Conservation (phyloP, 2,113 vertebrate species). For the Podiceps cristatus region DNA sequence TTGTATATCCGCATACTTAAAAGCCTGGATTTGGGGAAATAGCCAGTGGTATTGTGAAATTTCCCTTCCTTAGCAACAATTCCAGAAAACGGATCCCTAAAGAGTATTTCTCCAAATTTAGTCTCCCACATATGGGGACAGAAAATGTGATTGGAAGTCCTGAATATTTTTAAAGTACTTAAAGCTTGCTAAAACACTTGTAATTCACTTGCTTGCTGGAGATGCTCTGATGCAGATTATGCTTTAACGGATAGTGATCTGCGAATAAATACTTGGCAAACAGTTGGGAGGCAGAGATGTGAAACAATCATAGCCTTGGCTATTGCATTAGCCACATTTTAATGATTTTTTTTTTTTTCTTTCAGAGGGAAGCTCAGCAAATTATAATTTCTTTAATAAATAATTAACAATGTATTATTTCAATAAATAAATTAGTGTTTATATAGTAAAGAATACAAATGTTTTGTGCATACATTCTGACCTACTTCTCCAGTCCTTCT, state of each 20-base stretch:
- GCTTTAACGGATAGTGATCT: neutral
- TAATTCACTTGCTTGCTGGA: slow-evolving; percentile 26
- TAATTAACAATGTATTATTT: slow-evolving; percentile 81
- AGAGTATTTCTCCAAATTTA: neutral
- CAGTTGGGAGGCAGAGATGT: slow-evolving; percentile 54
- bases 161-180: neutral
- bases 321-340: slow-evolving; percentile 62
- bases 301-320: slow-evolving; percentile 56
- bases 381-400: slow-evolving; percentile 81
- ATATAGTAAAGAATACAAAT: slow-evolving; percentile 81
- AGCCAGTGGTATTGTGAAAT: neutral
- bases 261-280: slow-evolving; percentile 66
- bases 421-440: slow-evolving; percentile 83
- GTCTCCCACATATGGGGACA: neutral
- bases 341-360: slow-evolving; percentile 65
- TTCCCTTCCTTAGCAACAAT: neutral
- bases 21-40: neutral
- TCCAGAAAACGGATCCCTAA: neutral
- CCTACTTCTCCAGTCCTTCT: slow-evolving; percentile 69
- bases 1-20: neutral
- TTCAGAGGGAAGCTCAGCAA: slow-evolving; percentile 68
- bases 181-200: neutral
- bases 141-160: neutral
- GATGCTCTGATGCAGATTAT: slow-evolving; percentile 45
- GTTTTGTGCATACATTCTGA: slow-evolving; percentile 78